phyloP scores from a whole-genome alignment of 2,113 vertebrate species.

The Bufo bufo region DNA sequence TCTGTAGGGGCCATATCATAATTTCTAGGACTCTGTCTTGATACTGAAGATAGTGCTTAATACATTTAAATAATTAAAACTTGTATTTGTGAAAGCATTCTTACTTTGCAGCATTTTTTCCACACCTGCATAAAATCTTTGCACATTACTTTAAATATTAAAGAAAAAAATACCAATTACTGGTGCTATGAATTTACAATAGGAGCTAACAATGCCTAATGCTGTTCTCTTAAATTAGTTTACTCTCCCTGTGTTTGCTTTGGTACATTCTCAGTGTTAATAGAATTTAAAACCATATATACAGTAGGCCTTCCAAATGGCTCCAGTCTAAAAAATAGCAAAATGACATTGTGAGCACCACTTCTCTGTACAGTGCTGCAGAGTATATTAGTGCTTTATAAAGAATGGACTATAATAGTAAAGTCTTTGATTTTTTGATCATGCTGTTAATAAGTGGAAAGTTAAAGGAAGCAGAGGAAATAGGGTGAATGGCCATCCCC shows the following conservation, averaged over 20 bases:
- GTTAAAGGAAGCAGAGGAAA: conserved; percentile 35
- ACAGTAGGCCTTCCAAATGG: too few relatives aligned
- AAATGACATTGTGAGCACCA: not conserved
- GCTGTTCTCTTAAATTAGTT: not conserved
- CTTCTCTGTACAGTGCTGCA: not conserved
- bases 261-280: not conserved
- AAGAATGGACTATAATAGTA: not conserved
- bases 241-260: not conserved
- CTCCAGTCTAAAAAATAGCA: not conserved
- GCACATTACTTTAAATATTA: too few relatives aligned
- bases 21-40: too few relatives aligned
- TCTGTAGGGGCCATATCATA: too few relatives aligned
- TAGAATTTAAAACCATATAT: not conserved
- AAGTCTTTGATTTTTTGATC: conserved; percentile 2
- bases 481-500: conserved; percentile 4
- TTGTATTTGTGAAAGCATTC: too few relatives aligned
- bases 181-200: not conserved
- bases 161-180: not conserved
- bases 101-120: too few relatives aligned
- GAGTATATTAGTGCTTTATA: not conserved
- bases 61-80: too few relatives aligned
- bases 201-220: not conserved
- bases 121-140: too few relatives aligned
- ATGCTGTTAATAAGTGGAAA: not conserved
- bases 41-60: too few relatives aligned